Evolutionary conservation across 2,113 vertebrate species (phyloP).

Genomic region (Hippocampus mohnikei): DNA sequence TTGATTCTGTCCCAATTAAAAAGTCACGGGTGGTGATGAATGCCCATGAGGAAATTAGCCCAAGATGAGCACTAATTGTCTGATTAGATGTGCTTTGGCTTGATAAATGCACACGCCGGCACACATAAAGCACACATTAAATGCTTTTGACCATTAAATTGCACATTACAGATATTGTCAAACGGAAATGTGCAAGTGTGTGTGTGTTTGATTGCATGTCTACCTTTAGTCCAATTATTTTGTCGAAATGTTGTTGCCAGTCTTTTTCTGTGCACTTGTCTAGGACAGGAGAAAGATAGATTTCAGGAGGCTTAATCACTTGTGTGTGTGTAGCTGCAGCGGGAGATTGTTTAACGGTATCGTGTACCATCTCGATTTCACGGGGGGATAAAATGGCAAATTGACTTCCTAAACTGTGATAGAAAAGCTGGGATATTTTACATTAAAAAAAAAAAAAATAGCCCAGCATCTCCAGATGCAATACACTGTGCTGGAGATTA

Average conservation of each 20-base stretch:
- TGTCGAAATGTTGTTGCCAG: constrained; percentile 31
- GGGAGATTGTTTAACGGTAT: background rate
- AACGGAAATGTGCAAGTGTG: constrained; percentile 33
- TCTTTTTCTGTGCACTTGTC: constrained; percentile 44
- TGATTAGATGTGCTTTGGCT: constrained; percentile 63
- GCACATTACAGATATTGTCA: constrained; percentile 57
- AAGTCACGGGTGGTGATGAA: constrained; percentile 52
- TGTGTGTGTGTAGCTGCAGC: background rate
- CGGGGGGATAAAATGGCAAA: background rate
- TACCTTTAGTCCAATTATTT: constrained; percentile 45
- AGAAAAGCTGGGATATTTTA: background rate
- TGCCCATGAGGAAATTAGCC: constrained; percentile 54
- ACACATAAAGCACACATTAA: constrained; percentile 62
- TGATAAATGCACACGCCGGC: constrained; percentile 58
- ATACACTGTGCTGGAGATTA: too few species aligned
- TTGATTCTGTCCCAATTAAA: constrained; percentile 49
- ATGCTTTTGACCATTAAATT: constrained; percentile 64
- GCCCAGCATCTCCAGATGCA: background rate
- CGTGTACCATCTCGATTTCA: background rate
- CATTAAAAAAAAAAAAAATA: background rate
- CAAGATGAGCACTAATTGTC: constrained; percentile 62
- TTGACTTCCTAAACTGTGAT: background rate
- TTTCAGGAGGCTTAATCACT: constrained; percentile 10
- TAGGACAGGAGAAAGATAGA: constrained; percentile 32
- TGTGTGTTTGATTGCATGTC: constrained; percentile 22